Conservation (phyloP, 2,113 vertebrate genomes). For the Petroica traversi region DNA sequence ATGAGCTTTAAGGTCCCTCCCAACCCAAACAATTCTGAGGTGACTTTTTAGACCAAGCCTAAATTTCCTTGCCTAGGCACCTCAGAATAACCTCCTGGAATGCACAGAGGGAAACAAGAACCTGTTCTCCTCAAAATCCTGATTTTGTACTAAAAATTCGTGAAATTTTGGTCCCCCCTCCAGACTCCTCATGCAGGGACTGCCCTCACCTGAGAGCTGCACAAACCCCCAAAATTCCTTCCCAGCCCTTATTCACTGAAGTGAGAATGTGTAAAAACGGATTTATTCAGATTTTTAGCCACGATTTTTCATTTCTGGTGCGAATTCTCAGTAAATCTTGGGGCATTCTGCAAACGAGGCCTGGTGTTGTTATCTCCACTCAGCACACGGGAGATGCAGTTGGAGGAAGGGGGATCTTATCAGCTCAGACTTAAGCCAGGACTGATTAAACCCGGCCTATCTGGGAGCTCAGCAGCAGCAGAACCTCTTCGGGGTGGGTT, state of each 20-base stretch:
- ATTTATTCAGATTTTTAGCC: background rate
- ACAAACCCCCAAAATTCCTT: background rate
- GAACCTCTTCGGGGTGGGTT: background rate
- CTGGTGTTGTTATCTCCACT: background rate
- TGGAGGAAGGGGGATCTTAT: background rate
- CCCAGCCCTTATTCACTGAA: fast-evolving
- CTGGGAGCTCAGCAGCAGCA: background rate
- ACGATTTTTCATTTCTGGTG: background rate
- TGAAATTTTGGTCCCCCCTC: background rate
- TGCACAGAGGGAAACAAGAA: background rate
- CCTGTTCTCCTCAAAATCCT: background rate
- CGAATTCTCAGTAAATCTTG: background rate
- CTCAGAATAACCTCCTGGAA: background rate
- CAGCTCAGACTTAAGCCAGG: background rate
- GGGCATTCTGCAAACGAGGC: background rate
- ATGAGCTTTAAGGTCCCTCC: background rate
- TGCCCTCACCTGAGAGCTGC: background rate
- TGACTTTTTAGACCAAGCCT: background rate
- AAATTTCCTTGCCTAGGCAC: background rate
- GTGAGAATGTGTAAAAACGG: background rate
- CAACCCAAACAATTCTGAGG: background rate
- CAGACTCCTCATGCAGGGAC: background rate
- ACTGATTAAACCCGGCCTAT: constrained; percentile 31
- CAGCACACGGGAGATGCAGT: background rate
- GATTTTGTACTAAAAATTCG: background rate